Base-by-base conservation (phyloP, 2,113 vertebrate species). In the Paedocypris sp. region DNA sequence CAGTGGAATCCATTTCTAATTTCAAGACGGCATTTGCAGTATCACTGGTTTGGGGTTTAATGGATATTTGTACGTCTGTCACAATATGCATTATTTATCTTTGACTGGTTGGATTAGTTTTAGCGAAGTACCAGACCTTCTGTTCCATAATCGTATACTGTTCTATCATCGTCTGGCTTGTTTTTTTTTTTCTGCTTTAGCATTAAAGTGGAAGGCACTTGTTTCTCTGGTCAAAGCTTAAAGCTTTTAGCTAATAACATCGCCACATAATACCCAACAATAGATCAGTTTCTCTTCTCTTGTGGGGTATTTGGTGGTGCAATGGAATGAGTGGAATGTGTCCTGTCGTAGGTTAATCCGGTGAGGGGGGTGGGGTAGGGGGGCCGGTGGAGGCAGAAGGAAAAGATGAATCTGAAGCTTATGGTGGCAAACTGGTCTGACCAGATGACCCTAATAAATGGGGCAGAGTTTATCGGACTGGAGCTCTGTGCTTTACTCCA, bases 241-340 rank as follows among this genome's bases (percentile, higher is more conserved):
- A n/a, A n/a, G n/a, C n/a, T n/a, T n/a, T n/a, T n/a, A n/a, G n/a
- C n/a, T n/a, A n/a, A n/a, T n/a, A n/a, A n/a, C n/a, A n/a, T n/a
- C n/a, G n/a, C n/a, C n/a, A n/a, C n/a, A n/a, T n/a, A n/a, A n/a
- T n/a, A n/a, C n/a, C n/a, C n/a, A n/a, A n/a, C n/a, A n/a, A n/a
- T n/a, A n/a, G n/a, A n/a, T n/a, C n/a, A n/a, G n/a, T n/a, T n/a
- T n/a, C n/a, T n/a, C n/a, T n/a, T n/a, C n/a, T n/a, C n/a, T n/a
- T n/a, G n/a, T n/a, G n/a, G n/a, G 4, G 52, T 15, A 33, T 49
- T 48, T 66, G 62, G 62, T 60, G 52, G 52, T 60, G 41, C 68
- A 58, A 35, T 71, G 76, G 66, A 69, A 73, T 74, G 54, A 56
- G 18, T 47, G 65, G 68, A 74, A 74, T 67, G 66, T 60, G 53